Base-by-base conservation (phyloP, 2,888 invertebrate genomes). In the Pharmacophagus antenor region DNA sequence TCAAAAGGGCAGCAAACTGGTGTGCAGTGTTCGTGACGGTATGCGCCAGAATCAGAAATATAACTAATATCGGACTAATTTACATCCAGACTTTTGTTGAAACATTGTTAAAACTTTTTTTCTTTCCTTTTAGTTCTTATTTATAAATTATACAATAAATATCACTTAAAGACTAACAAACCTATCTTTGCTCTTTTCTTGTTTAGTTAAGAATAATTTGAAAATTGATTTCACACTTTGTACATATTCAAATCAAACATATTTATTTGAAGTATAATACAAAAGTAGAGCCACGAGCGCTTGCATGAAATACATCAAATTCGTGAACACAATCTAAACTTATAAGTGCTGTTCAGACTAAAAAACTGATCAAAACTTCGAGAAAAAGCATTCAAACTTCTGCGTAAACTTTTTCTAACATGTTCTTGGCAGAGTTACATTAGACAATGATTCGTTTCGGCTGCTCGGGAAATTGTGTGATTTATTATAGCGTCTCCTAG, bases 371-470 rank as follows among this genome's bases (percentile, higher is more conserved):
- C 42, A 18, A 18, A 48, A 31, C 31, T 48, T 56, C 23, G n/a
- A 27, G 18, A 56, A 48, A 15, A 37, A n/a, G 18, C 48, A 31
- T 56, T 22, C 56, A 56, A 56, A 56, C 48, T 48, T 37, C 23
- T 48, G 48, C 48, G 37, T 48, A 23, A 56, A 56, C 47, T 56
- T 48, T 10, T 5, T 31, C 21, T n/a, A 31, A 48, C 56, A 37
- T 56, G 48, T 37, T 47, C 48, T 55, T 23, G 56, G 22, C 22
- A 17, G 31, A 56, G 37, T 56, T 56, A 6, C 22, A n/a, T 23
- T 47, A 46, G 12, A 18, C 18, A 1, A 17, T 18, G 18, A 18
- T 44, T 27, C 46, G n/a, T 47, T 47, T 55, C 31, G 21, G 15
- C 21, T 55, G 3, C 27, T 31, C 27, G 27, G 27, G 27, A 27